Percentiles rank a stretch among this genome's conserved stretches.
phyloP scores from a whole-genome alignment of 2,888 invertebrate species.

The Melipona bicolor region DNA sequence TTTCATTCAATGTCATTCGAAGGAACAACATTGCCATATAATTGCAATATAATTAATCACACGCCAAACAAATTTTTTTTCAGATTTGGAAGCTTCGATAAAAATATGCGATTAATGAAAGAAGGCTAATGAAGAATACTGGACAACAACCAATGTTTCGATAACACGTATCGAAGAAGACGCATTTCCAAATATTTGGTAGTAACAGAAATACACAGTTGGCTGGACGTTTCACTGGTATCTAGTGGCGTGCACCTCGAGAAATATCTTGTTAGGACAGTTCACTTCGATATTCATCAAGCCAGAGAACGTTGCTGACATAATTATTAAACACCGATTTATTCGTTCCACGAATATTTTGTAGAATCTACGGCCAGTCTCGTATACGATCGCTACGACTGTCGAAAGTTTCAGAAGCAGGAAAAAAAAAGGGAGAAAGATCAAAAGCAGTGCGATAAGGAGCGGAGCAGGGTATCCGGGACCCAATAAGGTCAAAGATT shows the following conservation, averaged over 20 bases:
- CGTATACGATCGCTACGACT: constrained; percentile 14
- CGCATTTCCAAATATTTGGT: constrained; percentile 3
- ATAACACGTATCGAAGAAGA: not conserved
- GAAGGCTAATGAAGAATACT: not conserved
- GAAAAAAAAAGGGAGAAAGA: constrained; percentile 39
- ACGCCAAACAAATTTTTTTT: not conserved
- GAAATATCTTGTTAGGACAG: constrained; percentile 34
- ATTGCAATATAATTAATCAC: not conserved
- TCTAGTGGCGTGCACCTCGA: constrained; percentile 14
- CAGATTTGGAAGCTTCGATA: not conserved
- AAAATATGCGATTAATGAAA: not conserved
- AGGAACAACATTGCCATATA: not conserved
- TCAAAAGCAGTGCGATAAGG: constrained; percentile 61
- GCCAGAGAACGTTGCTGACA: constrained; percentile 13
- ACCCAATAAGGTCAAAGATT: constrained; percentile 66
- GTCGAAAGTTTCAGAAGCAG: constrained; percentile 18
- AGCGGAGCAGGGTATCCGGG: constrained; percentile 58
- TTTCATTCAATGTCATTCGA: not conserved
- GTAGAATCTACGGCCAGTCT: not conserved
- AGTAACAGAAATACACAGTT: constrained; percentile 16
- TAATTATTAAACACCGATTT: constrained; percentile 38
- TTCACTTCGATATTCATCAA: constrained; percentile 26
- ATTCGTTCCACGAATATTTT: not conserved
- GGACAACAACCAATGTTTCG: not conserved
- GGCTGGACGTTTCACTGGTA: constrained; percentile 7